Evolutionary conservation across 2,113 vertebrate species (phyloP), one percentile per base, ranked within the genome.

Genomic region (Corythoichthys intestinalis): DNA sequence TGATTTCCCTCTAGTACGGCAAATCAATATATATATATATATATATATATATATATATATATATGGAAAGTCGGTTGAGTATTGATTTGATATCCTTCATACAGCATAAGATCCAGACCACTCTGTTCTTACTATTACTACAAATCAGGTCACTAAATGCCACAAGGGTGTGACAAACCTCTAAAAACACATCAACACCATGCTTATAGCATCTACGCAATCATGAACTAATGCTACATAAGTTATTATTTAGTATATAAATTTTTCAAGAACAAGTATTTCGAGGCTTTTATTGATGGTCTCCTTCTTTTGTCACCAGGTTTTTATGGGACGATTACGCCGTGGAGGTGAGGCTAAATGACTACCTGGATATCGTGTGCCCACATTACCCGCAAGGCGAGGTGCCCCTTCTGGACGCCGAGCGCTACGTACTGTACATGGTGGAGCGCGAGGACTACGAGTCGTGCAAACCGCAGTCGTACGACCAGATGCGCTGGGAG

Each of bases 301-400:
- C 73, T 59, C 60, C 66, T 8, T 34, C 48, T 66, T 4, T 41
- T 0, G 46, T 8, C 13, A 2, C 35, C 87, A 98, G 96, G 85
- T 96, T 98, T 64, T 75, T 80, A 17, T 68, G 61, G 77, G 86
- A 92, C 0, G 81, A 91, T 75, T 98, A 95, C 65, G 79, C 91
- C 0, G 92, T 98, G 6, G 89, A 94, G 13, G 95, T 98, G 53
- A 91, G 15, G 8, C 89, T 97, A 44, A 96, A 96, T 0, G 96
- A 98, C 84, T 97, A 98, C 84, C 86, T 98, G 87, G 97, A 98
- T 81, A 96, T 98, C 17, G 91, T 98, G 81, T 98, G 96, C 80
- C 96, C 96, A 0, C 95, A 98, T 71, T 98, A 98, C 0, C 94
- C 95, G 37, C 92, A 92, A 69, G 91, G 92, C 9, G 85, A 90